Conservation (phyloP, 2,113 vertebrate species). For the Xiphias gladius region DNA sequence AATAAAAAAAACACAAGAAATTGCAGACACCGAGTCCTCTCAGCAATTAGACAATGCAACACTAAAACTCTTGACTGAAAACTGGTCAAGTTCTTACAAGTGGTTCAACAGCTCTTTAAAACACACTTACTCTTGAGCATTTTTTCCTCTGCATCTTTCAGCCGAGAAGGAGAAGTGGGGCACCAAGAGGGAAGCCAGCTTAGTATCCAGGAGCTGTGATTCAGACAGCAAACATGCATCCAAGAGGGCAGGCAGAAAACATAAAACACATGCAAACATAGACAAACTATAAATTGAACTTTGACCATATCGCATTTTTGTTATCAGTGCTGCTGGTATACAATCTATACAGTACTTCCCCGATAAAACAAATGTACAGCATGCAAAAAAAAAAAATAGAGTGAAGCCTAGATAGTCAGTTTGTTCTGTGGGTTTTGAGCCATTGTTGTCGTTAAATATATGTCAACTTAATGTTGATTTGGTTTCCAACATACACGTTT, state of each 20-base stretch:
- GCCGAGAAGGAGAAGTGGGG: conserved; percentile 90
- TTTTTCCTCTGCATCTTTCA: conserved; percentile 94
- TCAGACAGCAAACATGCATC: too few species aligned
- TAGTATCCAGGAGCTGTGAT: conserved; percentile 88
- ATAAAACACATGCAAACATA: conserved; percentile 27
- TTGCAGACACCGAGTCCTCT: not conserved
- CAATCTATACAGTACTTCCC: conserved; percentile 15
- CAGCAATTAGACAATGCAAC: not conserved
- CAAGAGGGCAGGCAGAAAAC: conserved; percentile 19
- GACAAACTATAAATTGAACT: conserved; percentile 58
- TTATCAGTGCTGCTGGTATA: conserved; percentile 48
- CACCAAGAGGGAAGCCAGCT: conserved; percentile 96
- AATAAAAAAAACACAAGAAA: not conserved
- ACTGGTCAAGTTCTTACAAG: not conserved
- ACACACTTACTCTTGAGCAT: conserved; percentile 91
- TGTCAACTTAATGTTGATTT: not conserved
- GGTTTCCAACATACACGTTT: not conserved
- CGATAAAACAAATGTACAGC: not conserved
- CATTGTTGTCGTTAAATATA: not conserved
- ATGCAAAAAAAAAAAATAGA: conserved; percentile 4
- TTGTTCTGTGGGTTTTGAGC: not conserved
- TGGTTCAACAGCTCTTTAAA: not conserved
- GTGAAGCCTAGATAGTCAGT: not conserved
- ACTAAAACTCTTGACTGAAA: not conserved
- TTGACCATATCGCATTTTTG: conserved; percentile 48